Evolutionary conservation across 2,113 vertebrate species (phyloP).

Genomic region (Eurystomus gularis): DNA sequence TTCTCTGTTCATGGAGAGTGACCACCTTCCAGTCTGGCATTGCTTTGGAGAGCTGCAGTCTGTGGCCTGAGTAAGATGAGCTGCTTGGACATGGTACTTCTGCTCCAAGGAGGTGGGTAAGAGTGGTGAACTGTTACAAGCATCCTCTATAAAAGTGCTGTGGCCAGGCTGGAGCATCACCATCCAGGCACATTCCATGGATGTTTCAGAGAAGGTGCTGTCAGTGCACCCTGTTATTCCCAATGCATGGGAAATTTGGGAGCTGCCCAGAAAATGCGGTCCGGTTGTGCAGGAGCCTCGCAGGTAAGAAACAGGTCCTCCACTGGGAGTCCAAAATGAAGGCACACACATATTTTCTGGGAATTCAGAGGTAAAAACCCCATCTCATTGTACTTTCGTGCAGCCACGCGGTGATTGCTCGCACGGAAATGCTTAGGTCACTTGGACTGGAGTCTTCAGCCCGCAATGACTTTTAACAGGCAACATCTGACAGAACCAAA

Average conservation of each 20-base stretch:
- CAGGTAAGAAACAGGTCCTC: background rate
- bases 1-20: fast-evolving
- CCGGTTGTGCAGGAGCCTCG: background rate
- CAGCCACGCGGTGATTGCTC: fast-evolving
- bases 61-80: background rate
- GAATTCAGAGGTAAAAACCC: background rate
- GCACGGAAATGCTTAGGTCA: conserved; percentile 53
- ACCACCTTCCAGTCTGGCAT: background rate
- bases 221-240: background rate
- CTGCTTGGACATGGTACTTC: too few species aligned
- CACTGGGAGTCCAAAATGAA: fast-evolving
- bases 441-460: conserved; percentile 60
- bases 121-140: fast-evolving
- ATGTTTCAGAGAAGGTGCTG: too few species aligned
- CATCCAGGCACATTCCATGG: too few species aligned
- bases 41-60: fast-evolving
- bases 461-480: conserved; percentile 71
- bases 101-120: background rate
- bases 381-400: fast-evolving
- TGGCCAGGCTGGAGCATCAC: too few species aligned
- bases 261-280: background rate
- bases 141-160: too few species aligned
- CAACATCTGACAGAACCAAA: conserved; percentile 86
- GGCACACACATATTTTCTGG: background rate
- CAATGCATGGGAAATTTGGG: fast-evolving